Evolutionary conservation across 1,140 invertebrate species (phyloP).

Genomic region (Papilio xuthus): DNA sequence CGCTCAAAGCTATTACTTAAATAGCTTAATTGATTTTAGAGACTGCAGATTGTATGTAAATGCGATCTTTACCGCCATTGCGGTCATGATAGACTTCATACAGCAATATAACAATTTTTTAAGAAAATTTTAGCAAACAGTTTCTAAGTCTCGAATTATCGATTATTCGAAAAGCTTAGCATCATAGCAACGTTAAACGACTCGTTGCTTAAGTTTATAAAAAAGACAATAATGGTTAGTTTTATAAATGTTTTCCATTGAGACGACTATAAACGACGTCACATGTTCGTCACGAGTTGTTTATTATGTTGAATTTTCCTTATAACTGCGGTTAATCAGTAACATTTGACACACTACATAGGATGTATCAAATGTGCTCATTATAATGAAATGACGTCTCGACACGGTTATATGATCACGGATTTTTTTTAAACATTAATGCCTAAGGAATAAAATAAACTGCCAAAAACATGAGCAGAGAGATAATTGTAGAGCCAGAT

Average conservation of each 20-base stretch:
- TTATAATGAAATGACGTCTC: background rate
- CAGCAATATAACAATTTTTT: too few relatives aligned
- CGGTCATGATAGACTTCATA: too few relatives aligned
- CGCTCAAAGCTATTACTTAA: too few relatives aligned
- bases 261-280: background rate
- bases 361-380: background rate
- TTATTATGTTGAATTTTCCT: constrained; percentile 12
- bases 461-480: too few relatives aligned
- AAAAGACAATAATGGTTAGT: background rate
- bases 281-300: background rate
- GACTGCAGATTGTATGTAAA: too few relatives aligned
- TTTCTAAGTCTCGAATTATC: background rate
- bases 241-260: constrained; percentile 10
- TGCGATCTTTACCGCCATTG: too few relatives aligned
- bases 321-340: constrained; percentile 3
- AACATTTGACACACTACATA: constrained; percentile 13
- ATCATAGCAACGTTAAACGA: background rate
- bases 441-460: too few relatives aligned
- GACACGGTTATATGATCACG: background rate
- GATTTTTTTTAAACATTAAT: background rate
- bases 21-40: too few relatives aligned
- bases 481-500: too few relatives aligned
- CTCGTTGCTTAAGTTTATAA: background rate
- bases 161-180: background rate
- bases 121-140: background rate